A percentile compares a stretch with the other conserved stretches of the same genome.
Conservation (phyloP, 2,888 invertebrate genomes). For the Eledona agricola region DNA sequence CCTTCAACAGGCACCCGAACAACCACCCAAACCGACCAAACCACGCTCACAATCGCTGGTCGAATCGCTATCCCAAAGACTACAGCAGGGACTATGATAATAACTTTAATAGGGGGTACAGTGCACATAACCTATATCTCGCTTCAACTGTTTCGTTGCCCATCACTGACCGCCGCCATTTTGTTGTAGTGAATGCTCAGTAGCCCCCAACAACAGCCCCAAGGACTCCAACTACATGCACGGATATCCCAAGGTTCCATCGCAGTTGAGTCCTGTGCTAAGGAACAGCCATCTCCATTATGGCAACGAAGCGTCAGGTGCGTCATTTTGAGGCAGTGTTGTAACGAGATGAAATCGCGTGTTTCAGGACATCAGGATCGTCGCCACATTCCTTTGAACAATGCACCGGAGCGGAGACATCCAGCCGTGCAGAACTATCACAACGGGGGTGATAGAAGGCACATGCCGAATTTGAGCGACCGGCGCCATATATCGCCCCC, state of each 20-base stretch:
- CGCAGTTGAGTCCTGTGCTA: slow-evolving; percentile 60
- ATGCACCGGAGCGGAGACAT: slow-evolving; percentile 47
- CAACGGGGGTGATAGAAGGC: slow-evolving; percentile 52
- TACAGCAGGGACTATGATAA: slow-evolving; percentile 61
- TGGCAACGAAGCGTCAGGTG: slow-evolving; percentile 58
- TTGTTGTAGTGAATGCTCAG: slow-evolving; percentile 57
- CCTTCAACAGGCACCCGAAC: slow-evolving; percentile 59
- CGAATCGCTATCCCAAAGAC: slow-evolving; percentile 61
- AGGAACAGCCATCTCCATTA: slow-evolving; percentile 59
- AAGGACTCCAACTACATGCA: slow-evolving; percentile 60
- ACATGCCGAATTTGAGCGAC: slow-evolving; percentile 54
- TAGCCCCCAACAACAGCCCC: slow-evolving; percentile 57
- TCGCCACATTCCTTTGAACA: slow-evolving; percentile 49
- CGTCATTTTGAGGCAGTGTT: slow-evolving; percentile 19
- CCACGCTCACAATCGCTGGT: slow-evolving; percentile 60
- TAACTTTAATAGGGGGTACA: slow-evolving; percentile 60
- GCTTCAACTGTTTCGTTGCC: no score
- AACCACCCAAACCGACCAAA: slow-evolving; percentile 58
- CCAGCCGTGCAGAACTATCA: slow-evolving; percentile 47
- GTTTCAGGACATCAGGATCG: slow-evolving; percentile 49
- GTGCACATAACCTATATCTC: slow-evolving; percentile 15
- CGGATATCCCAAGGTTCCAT: slow-evolving; percentile 59
- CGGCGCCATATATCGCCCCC: slow-evolving; percentile 65
- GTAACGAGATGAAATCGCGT: no score
- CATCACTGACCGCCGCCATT: no score